A percentile compares a stretch with the other conserved stretches of the same genome.
phyloP scores from a whole-genome alignment of 2,888 invertebrate species.

The Cephus pulcher region DNA sequence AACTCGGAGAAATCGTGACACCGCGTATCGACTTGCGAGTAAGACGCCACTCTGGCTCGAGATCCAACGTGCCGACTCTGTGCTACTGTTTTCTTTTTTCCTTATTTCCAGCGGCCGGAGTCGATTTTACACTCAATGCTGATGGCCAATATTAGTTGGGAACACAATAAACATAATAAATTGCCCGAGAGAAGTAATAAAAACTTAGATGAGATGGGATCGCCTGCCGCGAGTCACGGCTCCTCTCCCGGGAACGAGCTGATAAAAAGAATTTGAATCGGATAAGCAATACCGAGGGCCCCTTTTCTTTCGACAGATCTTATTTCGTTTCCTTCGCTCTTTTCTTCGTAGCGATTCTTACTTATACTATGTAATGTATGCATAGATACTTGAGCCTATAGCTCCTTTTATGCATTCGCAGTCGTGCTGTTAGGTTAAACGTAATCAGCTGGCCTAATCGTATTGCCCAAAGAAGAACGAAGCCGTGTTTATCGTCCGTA shows the following conservation, averaged over 20 bases:
- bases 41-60: not conserved
- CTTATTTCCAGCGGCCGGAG: not conserved
- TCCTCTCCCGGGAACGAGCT: slow-evolving; percentile 2
- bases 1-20: not conserved
- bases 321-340: not conserved
- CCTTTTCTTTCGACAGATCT: not conserved
- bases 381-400: not conserved
- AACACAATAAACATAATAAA: slow-evolving; percentile 33
- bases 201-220: slow-evolving; percentile 34
- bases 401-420: not conserved
- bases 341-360: not conserved
- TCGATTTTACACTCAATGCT: not conserved
- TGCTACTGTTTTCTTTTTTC: not conserved
- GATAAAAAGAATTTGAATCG: slow-evolving; percentile 28
- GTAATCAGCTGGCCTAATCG: not conserved
- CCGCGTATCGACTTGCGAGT: not conserved
- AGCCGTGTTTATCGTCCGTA: not conserved
- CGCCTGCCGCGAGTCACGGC: slow-evolving; percentile 9
- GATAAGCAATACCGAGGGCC: not conserved
- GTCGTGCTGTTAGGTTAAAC: not conserved
- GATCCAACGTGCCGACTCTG: not conserved
- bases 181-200: slow-evolving; percentile 34
- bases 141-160: slow-evolving; percentile 22
- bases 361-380: not conserved
- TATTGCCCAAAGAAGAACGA: not conserved